Evolutionary conservation across 2,113 vertebrate genomes (phyloP).

Genomic region (Passer montanus): DNA sequence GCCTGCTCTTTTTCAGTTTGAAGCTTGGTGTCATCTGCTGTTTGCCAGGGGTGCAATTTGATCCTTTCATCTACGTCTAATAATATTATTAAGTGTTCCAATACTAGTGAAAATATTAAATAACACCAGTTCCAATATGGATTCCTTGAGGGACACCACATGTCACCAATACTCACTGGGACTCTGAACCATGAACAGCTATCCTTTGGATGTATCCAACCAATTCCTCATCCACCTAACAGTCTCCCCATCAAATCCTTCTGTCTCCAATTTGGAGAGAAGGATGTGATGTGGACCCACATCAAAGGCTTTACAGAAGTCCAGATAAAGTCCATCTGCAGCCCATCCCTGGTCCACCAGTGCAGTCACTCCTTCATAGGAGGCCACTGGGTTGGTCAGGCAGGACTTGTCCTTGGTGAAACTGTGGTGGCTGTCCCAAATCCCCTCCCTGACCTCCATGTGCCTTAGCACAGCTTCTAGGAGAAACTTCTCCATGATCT

Average conservation of each 20-base stretch:
- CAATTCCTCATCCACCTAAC: background rate
- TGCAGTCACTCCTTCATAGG: background rate
- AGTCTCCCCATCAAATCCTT: rapidly evolving
- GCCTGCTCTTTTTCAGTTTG: background rate
- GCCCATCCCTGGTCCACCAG: background rate
- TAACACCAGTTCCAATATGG: rapidly evolving
- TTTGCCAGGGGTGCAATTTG: background rate
- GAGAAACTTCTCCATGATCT: background rate
- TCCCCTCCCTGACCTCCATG: background rate
- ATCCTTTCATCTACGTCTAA: background rate
- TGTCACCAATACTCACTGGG: background rate
- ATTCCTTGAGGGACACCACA: background rate
- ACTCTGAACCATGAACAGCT: background rate
- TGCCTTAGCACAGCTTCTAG: background rate
- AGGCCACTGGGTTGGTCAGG: background rate
- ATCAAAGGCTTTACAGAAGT: background rate
- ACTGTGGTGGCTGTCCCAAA: background rate
- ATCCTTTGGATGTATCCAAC: background rate
- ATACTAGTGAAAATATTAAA: background rate
- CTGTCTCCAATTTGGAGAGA: background rate
- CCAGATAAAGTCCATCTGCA: background rate
- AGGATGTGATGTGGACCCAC: background rate
- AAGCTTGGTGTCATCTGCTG: background rate
- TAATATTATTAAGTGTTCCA: background rate
- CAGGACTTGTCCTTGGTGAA: background rate